Evolutionary conservation across 2,797 vertebrate species (phyloP), one percentile per base, ranked within the genome.

Genomic region (Gobionotothen gibberifrons): DNA sequence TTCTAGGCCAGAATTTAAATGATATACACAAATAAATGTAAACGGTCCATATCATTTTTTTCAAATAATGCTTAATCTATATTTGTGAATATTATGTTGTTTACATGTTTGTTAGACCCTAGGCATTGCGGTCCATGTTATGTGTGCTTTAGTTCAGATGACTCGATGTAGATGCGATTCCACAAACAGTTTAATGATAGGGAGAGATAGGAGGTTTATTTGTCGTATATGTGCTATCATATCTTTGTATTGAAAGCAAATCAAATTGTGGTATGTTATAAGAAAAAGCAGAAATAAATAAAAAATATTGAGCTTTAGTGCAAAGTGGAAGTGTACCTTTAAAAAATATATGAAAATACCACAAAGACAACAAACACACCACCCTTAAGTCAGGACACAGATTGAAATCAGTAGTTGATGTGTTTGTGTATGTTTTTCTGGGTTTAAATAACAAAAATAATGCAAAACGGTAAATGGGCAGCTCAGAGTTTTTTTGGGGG

Each of bases 361-460:
- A 68, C 64, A 71, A 76, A 76, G 69, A 46, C 64, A 81, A 64
- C n/a, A 55, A 76, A 70, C 62, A 64, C 60, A 61, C 62, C 54
- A 56, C 55, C 57, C 65, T 44, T 13, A 68, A 70, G 53, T 71
- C 43, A 63, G 75, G 55, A 62, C 47, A 67, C 19, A 64, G 52
- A 72, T 32, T 42, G 17, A 57, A 75, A 58, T 62, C 61, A 60
- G 59, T 29, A 71, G 69, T 67, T 72, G 71, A 85, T 77, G 74
- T 79, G 67, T 72, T 71, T 67, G 59, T 63, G 43, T 21, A 29
- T 63, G 40, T 67, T 57, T 64, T 72, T 58, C 56, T 65, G 57
- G 56, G 46, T 42, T 72, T 65, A 32, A 72, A 40, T 40, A 55
- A 61, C 85, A 81, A 84, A 85, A 77, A 81, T 79, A 82, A 61